phyloP scores from a whole-genome alignment of 2,797 vertebrate species.

The Microchirus variegatus region DNA sequence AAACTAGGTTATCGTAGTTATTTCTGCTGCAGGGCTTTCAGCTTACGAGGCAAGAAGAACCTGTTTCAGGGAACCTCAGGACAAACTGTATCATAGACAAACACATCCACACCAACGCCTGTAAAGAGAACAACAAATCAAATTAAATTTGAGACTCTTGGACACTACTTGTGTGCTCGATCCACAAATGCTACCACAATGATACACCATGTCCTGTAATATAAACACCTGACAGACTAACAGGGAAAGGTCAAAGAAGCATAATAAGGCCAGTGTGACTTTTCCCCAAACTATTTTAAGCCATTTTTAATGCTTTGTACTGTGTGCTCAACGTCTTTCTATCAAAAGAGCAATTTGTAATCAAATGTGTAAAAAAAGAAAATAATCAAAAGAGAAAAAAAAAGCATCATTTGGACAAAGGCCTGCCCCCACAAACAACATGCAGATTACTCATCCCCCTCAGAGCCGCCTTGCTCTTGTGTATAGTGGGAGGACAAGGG shows the following conservation, averaged over 20 bases:
- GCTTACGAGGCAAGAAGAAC: conserved; percentile 59
- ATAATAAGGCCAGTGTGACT: conserved; percentile 34
- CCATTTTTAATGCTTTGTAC: conserved; percentile 32
- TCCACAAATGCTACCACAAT: conserved; percentile 17
- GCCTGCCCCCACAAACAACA: conserved; percentile 60
- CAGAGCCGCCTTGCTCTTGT: conserved; percentile 61
- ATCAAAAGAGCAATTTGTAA: conserved; percentile 46
- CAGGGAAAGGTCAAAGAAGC: conserved; percentile 54
- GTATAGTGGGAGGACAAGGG: conserved; percentile 66
- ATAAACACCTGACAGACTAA: conserved; percentile 32
- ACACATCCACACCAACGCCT: not conserved
- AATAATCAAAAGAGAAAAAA: conserved; percentile 6
- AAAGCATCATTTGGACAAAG: conserved; percentile 44
- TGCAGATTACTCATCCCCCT: conserved; percentile 64
- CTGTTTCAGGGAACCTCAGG: conserved; percentile 43
- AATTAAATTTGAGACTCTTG: conserved; percentile 13
- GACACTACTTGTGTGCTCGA: conserved; percentile 1
- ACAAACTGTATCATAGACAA: conserved; percentile 28
- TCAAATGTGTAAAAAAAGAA: conserved; percentile 39
- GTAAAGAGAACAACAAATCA: conserved; percentile 2
- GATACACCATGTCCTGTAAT: conserved; percentile 28
- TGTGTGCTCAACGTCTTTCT: conserved; percentile 20
- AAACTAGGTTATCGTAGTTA: conserved; percentile 65
- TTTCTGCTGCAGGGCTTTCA: conserved; percentile 54
- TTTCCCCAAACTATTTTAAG: conserved; percentile 49